Percentiles rank a stretch among this genome's conserved stretches.
These are phyloP conservation scores for Butorides virescens DNA, from an alignment of 2,113 vertebrate species.

Conservation along the genomic window DNA sequence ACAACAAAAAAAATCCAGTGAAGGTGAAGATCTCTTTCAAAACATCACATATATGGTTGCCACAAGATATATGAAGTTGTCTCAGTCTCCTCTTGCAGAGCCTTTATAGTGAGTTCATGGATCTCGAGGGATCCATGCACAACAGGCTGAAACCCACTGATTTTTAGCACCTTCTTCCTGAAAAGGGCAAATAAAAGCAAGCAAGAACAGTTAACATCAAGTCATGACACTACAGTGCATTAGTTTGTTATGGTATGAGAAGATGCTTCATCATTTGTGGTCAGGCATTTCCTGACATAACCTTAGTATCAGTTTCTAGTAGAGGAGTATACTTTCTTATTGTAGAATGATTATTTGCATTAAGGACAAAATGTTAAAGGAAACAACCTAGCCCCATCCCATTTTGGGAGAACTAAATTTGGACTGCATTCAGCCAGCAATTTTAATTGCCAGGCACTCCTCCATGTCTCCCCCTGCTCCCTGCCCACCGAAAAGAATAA, in stretches of 20 bases:
- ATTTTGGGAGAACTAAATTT: background rate
- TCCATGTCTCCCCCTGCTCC: background rate
- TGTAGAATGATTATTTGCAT: background rate
- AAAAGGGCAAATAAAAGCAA: background rate
- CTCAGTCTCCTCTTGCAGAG: background rate
- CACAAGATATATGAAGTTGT: background rate
- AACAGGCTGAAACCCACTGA: background rate
- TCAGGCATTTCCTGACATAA: background rate
- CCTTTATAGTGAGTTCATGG: background rate
- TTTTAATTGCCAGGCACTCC: background rate
- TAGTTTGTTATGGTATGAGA: background rate
- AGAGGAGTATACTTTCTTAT: background rate
- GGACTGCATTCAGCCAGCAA: background rate
- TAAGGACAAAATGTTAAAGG: background rate
- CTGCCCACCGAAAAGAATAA: background rate
- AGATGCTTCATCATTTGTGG: accelerated
- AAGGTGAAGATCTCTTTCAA: background rate
- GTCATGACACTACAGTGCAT: background rate
- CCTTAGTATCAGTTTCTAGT: background rate
- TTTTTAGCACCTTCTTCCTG: background rate
- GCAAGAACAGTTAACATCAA: background rate
- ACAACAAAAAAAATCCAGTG: background rate
- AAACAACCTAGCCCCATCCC: background rate
- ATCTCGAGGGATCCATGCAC: background rate
- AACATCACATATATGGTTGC: background rate